Base-by-base conservation (phyloP, 1,140 invertebrate genomes). In the Euura lappo region DNA sequence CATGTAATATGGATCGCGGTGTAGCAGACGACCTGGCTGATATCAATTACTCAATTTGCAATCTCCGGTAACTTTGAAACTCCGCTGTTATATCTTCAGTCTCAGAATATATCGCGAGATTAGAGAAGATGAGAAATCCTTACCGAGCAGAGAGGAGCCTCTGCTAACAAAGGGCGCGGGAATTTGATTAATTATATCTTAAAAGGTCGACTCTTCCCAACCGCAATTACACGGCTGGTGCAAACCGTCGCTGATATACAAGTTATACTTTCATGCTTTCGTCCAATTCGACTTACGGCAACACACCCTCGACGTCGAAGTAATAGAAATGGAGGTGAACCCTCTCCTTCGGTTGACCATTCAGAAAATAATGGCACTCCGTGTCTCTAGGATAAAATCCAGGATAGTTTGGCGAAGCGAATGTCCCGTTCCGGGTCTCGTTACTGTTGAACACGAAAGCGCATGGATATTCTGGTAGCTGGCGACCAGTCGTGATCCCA, bases 341-440 rank as follows among this genome's bases (percentile, higher is more conserved):
- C 77, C 93, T 93, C 82, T 98, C 95, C 71, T 93, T 92, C 68
- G 89, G 88, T 42, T 90, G 90, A 10, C 96, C 97, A 81, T 97
- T 92, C 86, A 99, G 98, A 84, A 96, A 96, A 85, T 98, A 99
- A 88, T 98, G 94, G 83, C 97, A 98, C 83, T 97, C 95, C 0
- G 96, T 96, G 83, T 97, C 93, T 74, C 96, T 89, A 0, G 97
- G 96, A 88, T 98, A 98, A 45, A 92, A 92, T 6, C 97, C 97
- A 0, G 97, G 97, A 82, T 94, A 97, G 87, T 99, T 99, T 2
- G 97, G 96, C 5, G 95, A 97, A 67, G 93, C 92, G 82, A 99
- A 96, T 28, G 93, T 93, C 10, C 97, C 97, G 80, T 92, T 94
- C 74, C 89, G 89, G 6, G 91, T 90, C 77, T 93, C 92, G 72